These are phyloP conservation scores for Parus major DNA, from an alignment of 2,113 vertebrate species.

Conservation along the genomic window DNA sequence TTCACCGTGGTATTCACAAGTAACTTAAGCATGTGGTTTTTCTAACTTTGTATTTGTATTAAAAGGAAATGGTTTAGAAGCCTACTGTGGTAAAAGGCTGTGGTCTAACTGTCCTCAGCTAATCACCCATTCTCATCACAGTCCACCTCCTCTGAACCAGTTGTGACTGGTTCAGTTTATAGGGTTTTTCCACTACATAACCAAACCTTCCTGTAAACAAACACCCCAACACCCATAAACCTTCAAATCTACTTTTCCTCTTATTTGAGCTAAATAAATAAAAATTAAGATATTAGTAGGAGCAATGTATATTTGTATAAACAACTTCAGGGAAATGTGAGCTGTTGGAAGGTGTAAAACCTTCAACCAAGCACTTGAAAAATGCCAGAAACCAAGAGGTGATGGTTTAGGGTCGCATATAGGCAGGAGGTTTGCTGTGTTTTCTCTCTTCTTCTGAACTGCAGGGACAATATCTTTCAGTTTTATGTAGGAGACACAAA, in stretches of 20 bases:
- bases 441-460: not conserved
- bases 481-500: not conserved
- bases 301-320: not conserved
- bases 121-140: not conserved
- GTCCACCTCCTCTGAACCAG: not conserved
- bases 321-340: not conserved
- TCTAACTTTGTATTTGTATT: not conserved
- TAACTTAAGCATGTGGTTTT: not conserved
- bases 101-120: conserved; percentile 69
- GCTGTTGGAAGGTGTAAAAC: not conserved
- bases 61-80: conserved; percentile 22
- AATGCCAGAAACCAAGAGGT: not conserved
- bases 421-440: not conserved
- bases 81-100: not conserved
- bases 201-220: not conserved
- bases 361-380: not conserved
- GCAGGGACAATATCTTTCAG: not conserved
- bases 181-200: conserved; percentile 61
- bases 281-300: not conserved
- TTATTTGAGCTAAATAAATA: not conserved
- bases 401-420: not conserved
- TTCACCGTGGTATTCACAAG: not conserved
- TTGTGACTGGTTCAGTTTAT: conserved; percentile 3
- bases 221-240: not conserved
- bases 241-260: not conserved